phyloP scores from a whole-genome alignment of 1,140 invertebrate genomes.

The Monomorium pharaonis region DNA sequence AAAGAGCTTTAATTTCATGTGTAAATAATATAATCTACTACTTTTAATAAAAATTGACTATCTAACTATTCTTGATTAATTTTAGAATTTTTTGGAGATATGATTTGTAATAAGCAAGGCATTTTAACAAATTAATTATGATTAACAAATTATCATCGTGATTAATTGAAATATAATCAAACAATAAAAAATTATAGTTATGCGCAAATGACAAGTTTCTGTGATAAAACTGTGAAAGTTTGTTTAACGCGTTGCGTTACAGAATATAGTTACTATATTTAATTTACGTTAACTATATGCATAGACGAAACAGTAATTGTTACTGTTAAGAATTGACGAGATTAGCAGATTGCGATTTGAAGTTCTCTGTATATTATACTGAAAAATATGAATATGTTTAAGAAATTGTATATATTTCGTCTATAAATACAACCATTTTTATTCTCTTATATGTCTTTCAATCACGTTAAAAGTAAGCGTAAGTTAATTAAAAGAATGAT shows the following conservation, averaged over 20 bases:
- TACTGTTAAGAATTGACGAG: not conserved
- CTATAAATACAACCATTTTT: not conserved
- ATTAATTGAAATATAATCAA: not conserved
- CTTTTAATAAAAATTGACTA: not conserved
- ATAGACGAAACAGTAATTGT: not conserved
- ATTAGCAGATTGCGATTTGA: not conserved
- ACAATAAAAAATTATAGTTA: not conserved
- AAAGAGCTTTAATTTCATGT: not conserved
- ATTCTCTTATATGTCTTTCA: not conserved
- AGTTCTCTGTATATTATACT: not conserved
- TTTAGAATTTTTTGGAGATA: not conserved
- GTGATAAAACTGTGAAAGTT: conserved; percentile 30
- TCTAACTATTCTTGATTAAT: not conserved
- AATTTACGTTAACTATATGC: conserved; percentile 5
- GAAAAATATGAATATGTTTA: not conserved
- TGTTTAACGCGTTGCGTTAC: not conserved
- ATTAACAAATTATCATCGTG: not conserved
- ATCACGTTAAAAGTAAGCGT: not conserved
- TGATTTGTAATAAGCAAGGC: not conserved
- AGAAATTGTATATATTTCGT: not conserved
- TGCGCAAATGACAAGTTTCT: conserved; percentile 16
- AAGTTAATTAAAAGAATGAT: no score
- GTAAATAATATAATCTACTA: not conserved
- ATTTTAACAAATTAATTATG: not conserved
- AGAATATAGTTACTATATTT: not conserved